phyloP scores from a whole-genome alignment of 2,797 vertebrate species.

The Semotilus atromaculatus region DNA sequence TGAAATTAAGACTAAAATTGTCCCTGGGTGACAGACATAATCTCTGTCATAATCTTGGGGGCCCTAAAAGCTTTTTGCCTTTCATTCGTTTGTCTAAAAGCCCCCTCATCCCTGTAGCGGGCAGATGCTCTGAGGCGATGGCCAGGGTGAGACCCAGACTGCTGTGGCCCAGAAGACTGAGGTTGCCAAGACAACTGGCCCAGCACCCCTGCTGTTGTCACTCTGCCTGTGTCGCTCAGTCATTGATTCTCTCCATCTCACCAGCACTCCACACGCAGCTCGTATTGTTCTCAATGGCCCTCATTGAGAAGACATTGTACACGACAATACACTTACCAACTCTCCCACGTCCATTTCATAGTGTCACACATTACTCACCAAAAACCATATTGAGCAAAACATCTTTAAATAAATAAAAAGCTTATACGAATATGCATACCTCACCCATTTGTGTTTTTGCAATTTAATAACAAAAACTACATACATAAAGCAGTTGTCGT shows the following conservation, averaged over 20 bases:
- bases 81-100: conserved; percentile 61
- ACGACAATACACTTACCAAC: conserved; percentile 46
- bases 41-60: conserved; percentile 41
- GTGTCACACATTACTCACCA: not conserved
- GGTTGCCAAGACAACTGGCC: conserved; percentile 76
- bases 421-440: conserved; percentile 6
- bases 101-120: conserved; percentile 70
- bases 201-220: conserved; percentile 73
- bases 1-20: conserved; percentile 68
- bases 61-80: conserved; percentile 53
- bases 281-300: conserved; percentile 66
- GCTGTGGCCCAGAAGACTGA: conserved; percentile 73
- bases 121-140: conserved; percentile 76
- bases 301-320: conserved; percentile 53
- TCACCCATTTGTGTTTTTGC: conserved; percentile 16
- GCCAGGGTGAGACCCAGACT: conserved; percentile 68
- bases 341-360: conserved; percentile 33
- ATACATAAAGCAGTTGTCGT: conserved; percentile 60
- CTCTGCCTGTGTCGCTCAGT: conserved; percentile 73
- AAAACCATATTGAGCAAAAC: conserved; percentile 2
- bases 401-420: not conserved
- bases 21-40: conserved; percentile 32
- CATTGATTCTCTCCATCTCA: conserved; percentile 77
- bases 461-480: conserved; percentile 64
- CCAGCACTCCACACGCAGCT: conserved; percentile 72